Base-by-base conservation (phyloP, 2,888 invertebrate genomes). In the Acleris laterana region DNA sequence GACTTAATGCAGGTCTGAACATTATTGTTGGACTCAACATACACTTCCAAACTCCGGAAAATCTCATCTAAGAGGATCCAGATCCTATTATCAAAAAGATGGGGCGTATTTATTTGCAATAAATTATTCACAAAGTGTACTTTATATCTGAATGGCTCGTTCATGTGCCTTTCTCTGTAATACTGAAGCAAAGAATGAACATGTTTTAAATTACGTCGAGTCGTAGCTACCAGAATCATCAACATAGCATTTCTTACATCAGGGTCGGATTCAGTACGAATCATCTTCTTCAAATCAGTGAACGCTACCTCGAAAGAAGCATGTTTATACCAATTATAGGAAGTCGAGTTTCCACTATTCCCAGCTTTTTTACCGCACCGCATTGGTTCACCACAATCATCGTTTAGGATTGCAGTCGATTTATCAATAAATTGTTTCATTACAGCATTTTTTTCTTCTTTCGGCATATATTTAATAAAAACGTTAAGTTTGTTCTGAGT, bases 51-150 rank as follows among this genome's bases (percentile, higher is more conserved):
- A 66, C 75, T 77, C 19, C 72, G 74, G 50, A 87, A 81, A 49
- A 90, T 68, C 60, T 83, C 77, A 51, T 82, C 79, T n/a, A 90
- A 69, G 56, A 80, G 70, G 46, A 70, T 72, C 90, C 90, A 90
- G 22, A 80, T 80, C 50, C 74, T 69, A 22, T 81, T 72, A 60
- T 85, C 80, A 61, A 77, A 85, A 68, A 72, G 74, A 20, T 76
- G 70, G 49, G 81, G 71, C 22, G 78, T 65, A 0, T 79, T 79
- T 32, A 72, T 57, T 6, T 69, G 60, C 4, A 88, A 52, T 20
- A 90, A 51, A 20, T 73, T 65, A 42, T 73, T 68, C 5, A 72
- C 28, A 20, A 73, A 72, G 20, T 67, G 61, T 1, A 62, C 63
- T 56, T 71, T 72, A 51, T 68, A 71, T 46, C 68, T 69, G 52